Conservation (phyloP, 2,888 invertebrate genomes). For the Stenurella melanura region DNA sequence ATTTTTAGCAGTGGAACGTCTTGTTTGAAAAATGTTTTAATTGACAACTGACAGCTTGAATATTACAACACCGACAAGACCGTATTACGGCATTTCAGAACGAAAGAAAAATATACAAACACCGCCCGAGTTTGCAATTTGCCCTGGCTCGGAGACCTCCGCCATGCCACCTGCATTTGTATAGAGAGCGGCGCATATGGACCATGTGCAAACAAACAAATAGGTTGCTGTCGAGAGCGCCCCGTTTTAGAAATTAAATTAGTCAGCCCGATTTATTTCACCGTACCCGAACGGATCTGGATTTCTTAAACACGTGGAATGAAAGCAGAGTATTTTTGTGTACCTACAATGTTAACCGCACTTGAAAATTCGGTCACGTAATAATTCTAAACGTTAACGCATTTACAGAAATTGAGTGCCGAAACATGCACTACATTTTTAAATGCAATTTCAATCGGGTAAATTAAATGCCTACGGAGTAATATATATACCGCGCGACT, state of each 20-base stretch:
- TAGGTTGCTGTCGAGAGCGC: slow-evolving; percentile 15
- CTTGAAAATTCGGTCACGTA: slow-evolving; percentile 35
- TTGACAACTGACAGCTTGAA: too few species aligned
- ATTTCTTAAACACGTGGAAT: slow-evolving; percentile 31
- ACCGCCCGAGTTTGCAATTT: background rate
- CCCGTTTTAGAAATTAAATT: slow-evolving; percentile 31
- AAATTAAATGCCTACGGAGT: background rate
- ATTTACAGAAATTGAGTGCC: slow-evolving; percentile 37
- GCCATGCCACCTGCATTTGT: background rate
- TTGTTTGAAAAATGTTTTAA: too few species aligned
- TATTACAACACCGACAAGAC: too few species aligned
- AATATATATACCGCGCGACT: background rate
- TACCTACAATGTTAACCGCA: slow-evolving; percentile 9
- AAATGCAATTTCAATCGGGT: slow-evolving; percentile 11
- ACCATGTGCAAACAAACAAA: slow-evolving; percentile 26
- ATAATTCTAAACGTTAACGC: slow-evolving; percentile 37
- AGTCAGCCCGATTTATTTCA: slow-evolving; percentile 44
- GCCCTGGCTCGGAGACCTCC: background rate
- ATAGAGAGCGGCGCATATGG: slow-evolving; percentile 9
- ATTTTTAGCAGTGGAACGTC: too few species aligned
- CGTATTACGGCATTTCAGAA: too few species aligned
- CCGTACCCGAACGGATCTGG: slow-evolving; percentile 24
- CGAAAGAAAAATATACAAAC: too few species aligned
- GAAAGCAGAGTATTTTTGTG: slow-evolving; percentile 19
- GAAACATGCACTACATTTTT: slow-evolving; percentile 38